phyloP scores from a whole-genome alignment of 2,113 vertebrate genomes.

The Halcyon malimbica region DNA sequence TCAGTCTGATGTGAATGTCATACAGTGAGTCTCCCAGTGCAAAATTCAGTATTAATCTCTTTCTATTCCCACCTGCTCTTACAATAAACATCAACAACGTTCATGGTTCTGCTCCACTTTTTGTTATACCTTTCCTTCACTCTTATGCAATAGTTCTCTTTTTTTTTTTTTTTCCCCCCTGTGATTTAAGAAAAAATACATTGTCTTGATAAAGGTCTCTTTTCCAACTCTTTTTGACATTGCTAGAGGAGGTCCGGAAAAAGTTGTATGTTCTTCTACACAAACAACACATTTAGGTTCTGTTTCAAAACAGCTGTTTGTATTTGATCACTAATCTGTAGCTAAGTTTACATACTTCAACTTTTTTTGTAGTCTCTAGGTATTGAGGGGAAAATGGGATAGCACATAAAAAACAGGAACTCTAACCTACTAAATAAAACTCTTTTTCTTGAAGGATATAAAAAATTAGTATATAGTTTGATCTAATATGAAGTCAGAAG shows the following conservation, averaged over 20 bases:
- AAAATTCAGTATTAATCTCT: background rate
- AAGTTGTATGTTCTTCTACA: background rate
- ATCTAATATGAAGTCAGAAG: background rate
- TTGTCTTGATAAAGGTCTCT: background rate
- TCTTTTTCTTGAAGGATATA: background rate
- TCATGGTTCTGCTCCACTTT: background rate
- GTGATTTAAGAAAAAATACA: background rate
- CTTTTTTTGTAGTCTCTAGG: background rate
- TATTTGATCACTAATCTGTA: background rate
- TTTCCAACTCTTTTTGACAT: background rate
- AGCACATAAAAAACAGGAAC: background rate
- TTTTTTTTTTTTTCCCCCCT: background rate
- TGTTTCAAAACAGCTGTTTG: background rate
- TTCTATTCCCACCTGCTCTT: background rate
- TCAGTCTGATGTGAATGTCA: background rate
- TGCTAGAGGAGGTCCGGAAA: background rate
- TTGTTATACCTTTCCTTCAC: background rate
- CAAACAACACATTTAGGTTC: background rate
- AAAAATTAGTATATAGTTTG: accelerated
- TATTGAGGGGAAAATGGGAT: background rate
- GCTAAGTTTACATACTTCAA: background rate
- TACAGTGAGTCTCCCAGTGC: background rate
- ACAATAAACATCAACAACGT: background rate
- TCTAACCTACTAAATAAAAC: background rate
- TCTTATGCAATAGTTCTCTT: accelerated